Conservation (phyloP, 2,888 invertebrate species). For the Aphodius sticticus region DNA sequence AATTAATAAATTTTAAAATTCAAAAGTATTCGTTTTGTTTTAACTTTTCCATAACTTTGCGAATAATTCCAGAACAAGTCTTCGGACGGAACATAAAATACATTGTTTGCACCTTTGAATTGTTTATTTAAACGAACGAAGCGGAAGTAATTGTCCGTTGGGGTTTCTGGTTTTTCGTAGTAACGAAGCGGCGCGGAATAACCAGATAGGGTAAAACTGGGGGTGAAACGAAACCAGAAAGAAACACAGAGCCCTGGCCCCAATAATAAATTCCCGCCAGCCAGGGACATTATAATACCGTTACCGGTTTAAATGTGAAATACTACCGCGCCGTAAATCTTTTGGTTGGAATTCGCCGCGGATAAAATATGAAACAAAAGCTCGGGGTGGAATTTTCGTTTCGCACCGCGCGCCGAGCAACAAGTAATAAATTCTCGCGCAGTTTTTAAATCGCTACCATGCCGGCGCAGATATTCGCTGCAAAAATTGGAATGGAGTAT, state of each 20-base stretch:
- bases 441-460: no score
- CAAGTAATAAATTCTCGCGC: slow-evolving; percentile 18
- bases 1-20: no score
- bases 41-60: no score
- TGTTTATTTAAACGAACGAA: no score
- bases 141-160: no score
- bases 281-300: slow-evolving; percentile 23
- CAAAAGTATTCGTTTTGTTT: no score
- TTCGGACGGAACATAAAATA: no score
- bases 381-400: slow-evolving; percentile 6
- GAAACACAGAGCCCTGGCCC: not conserved
- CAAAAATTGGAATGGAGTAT: no score
- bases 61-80: no score
- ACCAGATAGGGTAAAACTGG: not conserved
- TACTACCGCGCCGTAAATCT: slow-evolving; percentile 16
- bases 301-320: slow-evolving; percentile 26
- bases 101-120: no score
- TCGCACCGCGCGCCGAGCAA: slow-evolving; percentile 12
- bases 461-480: no score
- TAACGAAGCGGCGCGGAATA: not conserved
- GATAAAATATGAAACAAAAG: slow-evolving; percentile 21
- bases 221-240: not conserved
- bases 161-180: no score
- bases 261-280: slow-evolving; percentile 19
- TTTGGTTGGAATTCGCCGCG: not conserved